These are phyloP conservation scores for Trachemys scripta DNA, from an alignment of 2,113 vertebrate species.

Conservation along the genomic window DNA sequence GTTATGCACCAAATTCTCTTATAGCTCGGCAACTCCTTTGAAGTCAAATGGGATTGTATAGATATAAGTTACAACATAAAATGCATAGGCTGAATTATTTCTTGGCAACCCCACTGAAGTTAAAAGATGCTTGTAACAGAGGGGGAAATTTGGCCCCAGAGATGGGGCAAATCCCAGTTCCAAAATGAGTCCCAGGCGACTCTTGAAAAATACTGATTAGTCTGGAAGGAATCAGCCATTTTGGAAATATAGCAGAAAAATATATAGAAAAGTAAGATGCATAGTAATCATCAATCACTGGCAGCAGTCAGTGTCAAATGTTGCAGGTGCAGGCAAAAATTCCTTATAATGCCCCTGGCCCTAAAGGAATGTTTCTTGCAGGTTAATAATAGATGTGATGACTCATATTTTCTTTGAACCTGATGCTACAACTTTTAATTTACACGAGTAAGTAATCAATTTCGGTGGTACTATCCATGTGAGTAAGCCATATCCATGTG, in stretches of 20 bases:
- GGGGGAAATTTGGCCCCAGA: not conserved
- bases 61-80: not conserved
- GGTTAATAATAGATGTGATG: not conserved
- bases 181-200: not conserved
- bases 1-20: not conserved
- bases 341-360: not conserved
- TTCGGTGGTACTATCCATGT: not conserved
- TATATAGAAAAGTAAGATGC: not conserved
- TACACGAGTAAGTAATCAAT: not conserved
- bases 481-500: not conserved
- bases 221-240: not conserved
- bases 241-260: not conserved
- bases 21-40: not conserved
- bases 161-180: not conserved
- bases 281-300: not conserved
- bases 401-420: not conserved
- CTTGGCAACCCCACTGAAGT: not conserved
- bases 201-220: not conserved
- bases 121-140: not conserved
- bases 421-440: not conserved
- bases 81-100: not conserved
- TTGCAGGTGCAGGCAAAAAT: not conserved
- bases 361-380: not conserved
- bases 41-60: not conserved
- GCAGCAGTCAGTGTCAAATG: not conserved